Percentiles rank a stretch among this genome's conserved stretches.
Evolutionary conservation across 2,113 vertebrate genomes (phyloP).

Genomic region (Alethe castanea): DNA sequence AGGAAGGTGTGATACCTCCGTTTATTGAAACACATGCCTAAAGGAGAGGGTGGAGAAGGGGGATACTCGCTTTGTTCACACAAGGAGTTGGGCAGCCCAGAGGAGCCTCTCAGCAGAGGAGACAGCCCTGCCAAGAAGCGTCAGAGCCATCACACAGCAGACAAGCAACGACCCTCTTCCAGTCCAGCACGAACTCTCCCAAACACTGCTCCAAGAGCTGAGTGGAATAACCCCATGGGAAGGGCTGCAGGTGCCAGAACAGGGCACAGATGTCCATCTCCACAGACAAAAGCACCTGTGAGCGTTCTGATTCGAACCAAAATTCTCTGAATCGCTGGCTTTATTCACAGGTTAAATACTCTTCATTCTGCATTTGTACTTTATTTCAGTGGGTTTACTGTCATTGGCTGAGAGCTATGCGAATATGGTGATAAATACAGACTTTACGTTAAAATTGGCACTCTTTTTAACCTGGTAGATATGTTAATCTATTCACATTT

Average conservation of each 20-base stretch:
- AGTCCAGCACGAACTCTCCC: background rate
- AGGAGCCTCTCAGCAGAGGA: background rate
- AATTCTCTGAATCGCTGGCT: background rate
- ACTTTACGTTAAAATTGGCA: slow-evolving; percentile 1
- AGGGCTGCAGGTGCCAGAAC: background rate
- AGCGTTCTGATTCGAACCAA: background rate
- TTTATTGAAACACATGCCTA: background rate
- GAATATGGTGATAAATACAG: slow-evolving; percentile 5
- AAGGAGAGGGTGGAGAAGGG: background rate
- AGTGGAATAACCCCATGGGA: background rate
- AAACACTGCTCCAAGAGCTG: background rate
- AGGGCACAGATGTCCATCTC: background rate
- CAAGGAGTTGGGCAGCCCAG: background rate
- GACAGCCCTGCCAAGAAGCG: background rate
- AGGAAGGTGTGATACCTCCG: background rate
- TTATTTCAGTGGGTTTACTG: background rate
- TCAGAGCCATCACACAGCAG: background rate
- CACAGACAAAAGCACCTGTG: background rate
- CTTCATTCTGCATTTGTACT: background rate
- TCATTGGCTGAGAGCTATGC: background rate
- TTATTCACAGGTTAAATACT: background rate
- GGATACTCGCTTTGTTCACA: rapidly evolving
- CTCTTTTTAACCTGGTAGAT: background rate
- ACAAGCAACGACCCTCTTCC: background rate
- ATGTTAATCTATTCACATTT: slow-evolving; percentile 39